phyloP scores from a whole-genome alignment of 2,888 invertebrate species.

The Tachina lurida region DNA sequence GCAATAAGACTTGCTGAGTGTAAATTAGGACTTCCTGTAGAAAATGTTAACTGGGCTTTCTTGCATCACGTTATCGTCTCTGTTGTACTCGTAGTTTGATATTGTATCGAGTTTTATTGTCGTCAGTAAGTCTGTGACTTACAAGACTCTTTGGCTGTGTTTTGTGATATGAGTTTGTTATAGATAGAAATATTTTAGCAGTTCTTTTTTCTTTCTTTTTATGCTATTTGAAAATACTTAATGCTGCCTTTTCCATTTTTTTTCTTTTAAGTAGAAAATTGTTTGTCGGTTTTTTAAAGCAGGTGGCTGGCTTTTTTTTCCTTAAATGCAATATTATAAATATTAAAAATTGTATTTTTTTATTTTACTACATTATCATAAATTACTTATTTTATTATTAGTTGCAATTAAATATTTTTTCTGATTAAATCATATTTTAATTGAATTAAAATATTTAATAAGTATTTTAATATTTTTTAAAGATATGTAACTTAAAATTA shows the following conservation, averaged over 20 bases:
- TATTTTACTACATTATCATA: conserved; percentile 23
- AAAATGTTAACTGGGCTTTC: conserved; percentile 36
- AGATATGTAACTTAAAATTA: too few relatives aligned
- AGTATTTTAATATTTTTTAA: too few relatives aligned
- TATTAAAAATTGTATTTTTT: conserved; percentile 5
- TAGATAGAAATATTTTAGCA: conserved; percentile 37
- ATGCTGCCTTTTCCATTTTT: background rate
- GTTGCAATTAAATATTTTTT: conserved; percentile 12
- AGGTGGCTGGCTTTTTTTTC: conserved; percentile 28
- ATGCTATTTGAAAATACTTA: conserved; percentile 31
- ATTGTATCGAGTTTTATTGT: conserved; percentile 58
- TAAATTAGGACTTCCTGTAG: too few relatives aligned
- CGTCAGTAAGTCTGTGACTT: conserved; percentile 69
- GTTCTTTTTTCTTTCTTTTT: conserved; percentile 18
- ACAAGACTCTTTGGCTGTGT: conserved; percentile 57
- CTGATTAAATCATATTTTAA: conserved; percentile 1
- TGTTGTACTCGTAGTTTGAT: conserved; percentile 13
- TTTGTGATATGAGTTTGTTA: conserved; percentile 29
- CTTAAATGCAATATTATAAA: background rate
- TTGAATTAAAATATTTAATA: background rate
- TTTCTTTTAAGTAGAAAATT: conserved; percentile 19
- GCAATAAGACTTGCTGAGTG: too few relatives aligned
- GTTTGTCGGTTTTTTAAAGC: conserved; percentile 30
- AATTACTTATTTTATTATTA: conserved; percentile 14
- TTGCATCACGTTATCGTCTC: background rate